Conservation (phyloP, 23 tunicate genomes). For the Aplidium turbinatum region DNA sequence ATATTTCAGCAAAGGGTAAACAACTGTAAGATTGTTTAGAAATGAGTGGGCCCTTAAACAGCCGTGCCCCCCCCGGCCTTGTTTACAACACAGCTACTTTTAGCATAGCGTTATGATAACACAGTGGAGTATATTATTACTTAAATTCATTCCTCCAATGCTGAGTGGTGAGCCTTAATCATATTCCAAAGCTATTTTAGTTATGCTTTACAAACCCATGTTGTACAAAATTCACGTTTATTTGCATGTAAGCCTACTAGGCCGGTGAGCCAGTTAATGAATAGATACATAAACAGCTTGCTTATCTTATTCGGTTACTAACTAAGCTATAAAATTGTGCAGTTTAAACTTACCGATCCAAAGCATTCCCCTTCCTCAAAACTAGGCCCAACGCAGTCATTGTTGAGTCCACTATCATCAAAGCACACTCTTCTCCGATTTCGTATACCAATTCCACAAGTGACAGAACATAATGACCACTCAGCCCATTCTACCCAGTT, state of each 20-base stretch:
- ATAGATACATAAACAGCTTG: neutral
- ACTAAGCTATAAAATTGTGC: neutral
- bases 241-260: neutral
- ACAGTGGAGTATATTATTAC: too few species aligned
- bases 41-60: too few species aligned
- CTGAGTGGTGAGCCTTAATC: too few species aligned
- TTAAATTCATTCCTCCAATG: too few species aligned
- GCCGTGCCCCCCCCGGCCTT: too few species aligned
- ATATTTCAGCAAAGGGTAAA: too few species aligned
- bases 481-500: slow-evolving; percentile 61
- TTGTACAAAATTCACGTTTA: neutral
- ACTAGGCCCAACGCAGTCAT: slow-evolving; percentile 33
- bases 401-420: slow-evolving; percentile 28
- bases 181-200: neutral
- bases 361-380: slow-evolving; percentile 50
- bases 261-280: neutral
- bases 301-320: neutral
- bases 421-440: slow-evolving; percentile 53
- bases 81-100: too few species aligned
- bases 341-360: slow-evolving; percentile 57
- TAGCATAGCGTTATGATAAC: too few species aligned
- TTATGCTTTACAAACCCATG: too few species aligned
- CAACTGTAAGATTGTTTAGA: too few species aligned
- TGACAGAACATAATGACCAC: slow-evolving; percentile 65
- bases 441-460: slow-evolving; percentile 61